A percentile compares a stretch with the other conserved stretches of the same genome.
These are phyloP conservation scores for Enchytraeus crypticus DNA, from an alignment of 2,888 invertebrate species.

Conservation along the genomic window DNA sequence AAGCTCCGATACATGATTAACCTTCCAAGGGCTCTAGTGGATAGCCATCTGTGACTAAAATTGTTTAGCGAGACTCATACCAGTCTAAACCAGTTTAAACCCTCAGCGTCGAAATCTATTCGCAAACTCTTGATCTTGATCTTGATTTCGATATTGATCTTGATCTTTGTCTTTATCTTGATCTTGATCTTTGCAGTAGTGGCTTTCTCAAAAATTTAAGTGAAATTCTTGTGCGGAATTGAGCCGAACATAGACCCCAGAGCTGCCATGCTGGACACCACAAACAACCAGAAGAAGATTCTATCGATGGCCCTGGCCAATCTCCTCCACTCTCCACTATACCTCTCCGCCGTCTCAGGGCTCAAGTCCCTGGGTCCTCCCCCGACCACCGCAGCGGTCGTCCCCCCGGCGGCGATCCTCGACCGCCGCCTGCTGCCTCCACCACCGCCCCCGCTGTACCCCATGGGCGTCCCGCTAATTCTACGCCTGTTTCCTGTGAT, in stretches of 20 bases:
- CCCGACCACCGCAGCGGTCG: background rate
- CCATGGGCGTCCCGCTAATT: background rate
- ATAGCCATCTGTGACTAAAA: no score
- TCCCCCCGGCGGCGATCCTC: background rate
- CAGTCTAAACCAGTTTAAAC: no score
- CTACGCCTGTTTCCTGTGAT: background rate
- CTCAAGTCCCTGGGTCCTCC: background rate
- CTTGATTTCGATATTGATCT: background rate
- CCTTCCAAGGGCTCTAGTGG: no score
- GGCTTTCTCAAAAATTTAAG: no score
- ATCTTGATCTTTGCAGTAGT: no score
- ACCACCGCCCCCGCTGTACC: background rate
- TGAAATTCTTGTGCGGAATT: background rate
- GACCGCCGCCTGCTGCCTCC: background rate
- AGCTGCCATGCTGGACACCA: slow-evolving; percentile 22
- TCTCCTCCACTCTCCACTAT: slow-evolving; percentile 21
- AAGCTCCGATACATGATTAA: no score
- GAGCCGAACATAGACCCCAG: slow-evolving; percentile 20
- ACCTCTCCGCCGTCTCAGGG: background rate
- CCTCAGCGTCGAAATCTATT: no score
- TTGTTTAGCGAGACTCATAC: no score
- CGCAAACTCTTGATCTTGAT: background rate
- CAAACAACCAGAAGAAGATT: slow-evolving; percentile 31
- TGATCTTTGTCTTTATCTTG: background rate
- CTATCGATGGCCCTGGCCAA: slow-evolving; percentile 28